Evolutionary conservation across 2,113 vertebrate species (phyloP).

Genomic region (Anthoscopus minutus): DNA sequence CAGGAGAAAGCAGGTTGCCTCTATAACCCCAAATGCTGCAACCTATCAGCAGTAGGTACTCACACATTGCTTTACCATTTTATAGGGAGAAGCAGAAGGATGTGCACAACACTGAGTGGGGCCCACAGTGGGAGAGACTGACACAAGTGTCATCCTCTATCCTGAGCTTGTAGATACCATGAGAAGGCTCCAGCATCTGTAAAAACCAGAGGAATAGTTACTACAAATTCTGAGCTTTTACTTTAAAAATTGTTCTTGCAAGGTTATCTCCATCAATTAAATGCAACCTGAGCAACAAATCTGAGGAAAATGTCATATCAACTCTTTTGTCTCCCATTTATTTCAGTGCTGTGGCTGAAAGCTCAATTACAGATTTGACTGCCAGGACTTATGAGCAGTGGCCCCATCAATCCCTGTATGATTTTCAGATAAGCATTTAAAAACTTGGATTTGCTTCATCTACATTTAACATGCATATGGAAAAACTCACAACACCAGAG

Average conservation of each 20-base stretch:
- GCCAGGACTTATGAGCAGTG: background rate
- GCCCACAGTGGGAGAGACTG: accelerated
- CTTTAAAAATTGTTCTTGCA: background rate
- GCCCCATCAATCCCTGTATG: background rate
- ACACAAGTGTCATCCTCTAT: background rate
- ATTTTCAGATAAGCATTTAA: background rate
- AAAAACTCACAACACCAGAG: background rate
- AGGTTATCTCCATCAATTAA: background rate
- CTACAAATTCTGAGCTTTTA: background rate
- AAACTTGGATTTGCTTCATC: background rate
- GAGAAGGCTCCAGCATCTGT: background rate
- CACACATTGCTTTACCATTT: background rate
- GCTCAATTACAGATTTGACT: background rate
- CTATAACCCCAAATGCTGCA: background rate
- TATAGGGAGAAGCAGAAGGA: background rate
- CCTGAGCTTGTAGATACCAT: background rate
- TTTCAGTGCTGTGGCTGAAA: background rate
- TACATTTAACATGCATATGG: background rate
- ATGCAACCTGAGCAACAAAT: accelerated
- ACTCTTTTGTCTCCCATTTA: background rate
- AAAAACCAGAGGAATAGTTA: background rate
- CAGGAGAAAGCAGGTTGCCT: background rate
- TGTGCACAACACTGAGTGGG: background rate
- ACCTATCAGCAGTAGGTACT: background rate
- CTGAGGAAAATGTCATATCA: background rate